Evolutionary conservation across 1,140 invertebrate species (phyloP).

Genomic region (Leptopilina boulardi): DNA sequence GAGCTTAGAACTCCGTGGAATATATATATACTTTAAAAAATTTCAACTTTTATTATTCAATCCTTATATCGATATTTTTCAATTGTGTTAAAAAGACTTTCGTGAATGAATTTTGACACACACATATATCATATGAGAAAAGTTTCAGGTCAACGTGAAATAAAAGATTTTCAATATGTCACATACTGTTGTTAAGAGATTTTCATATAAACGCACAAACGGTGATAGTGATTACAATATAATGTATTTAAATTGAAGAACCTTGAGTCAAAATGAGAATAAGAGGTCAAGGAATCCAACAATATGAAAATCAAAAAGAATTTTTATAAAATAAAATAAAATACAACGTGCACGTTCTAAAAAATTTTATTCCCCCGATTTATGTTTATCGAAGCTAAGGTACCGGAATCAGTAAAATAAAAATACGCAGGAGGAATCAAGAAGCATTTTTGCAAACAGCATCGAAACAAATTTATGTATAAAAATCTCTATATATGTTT

Average conservation of each 20-base stretch:
- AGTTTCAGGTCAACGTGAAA: neutral
- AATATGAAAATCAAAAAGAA: constrained; percentile 19
- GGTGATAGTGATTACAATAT: neutral
- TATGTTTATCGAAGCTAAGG: neutral
- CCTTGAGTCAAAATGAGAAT: constrained; percentile 32
- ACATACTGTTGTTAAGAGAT: too few species aligned
- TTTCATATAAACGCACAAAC: too few species aligned
- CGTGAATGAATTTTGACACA: neutral
- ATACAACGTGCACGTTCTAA: neutral
- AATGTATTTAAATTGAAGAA: constrained; percentile 8
- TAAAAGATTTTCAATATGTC: neutral
- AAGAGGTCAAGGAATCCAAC: constrained; percentile 42
- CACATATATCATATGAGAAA: neutral
- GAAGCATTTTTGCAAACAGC: neutral
- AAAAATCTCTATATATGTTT: too few species aligned
- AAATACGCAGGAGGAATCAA: neutral
- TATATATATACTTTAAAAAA: constrained; percentile 30
- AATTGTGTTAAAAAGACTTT: constrained; percentile 26
- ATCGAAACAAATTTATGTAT: too few species aligned
- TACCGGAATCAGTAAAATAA: neutral
- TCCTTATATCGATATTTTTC: constrained; percentile 15
- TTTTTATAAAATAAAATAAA: neutral
- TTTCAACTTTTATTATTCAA: constrained; percentile 27
- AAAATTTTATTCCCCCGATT: neutral
- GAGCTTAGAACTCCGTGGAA: constrained; percentile 20